These are phyloP conservation scores for Gandaritis pyraliata DNA, from an alignment of 2,888 invertebrate genomes.

Conservation along the genomic window DNA sequence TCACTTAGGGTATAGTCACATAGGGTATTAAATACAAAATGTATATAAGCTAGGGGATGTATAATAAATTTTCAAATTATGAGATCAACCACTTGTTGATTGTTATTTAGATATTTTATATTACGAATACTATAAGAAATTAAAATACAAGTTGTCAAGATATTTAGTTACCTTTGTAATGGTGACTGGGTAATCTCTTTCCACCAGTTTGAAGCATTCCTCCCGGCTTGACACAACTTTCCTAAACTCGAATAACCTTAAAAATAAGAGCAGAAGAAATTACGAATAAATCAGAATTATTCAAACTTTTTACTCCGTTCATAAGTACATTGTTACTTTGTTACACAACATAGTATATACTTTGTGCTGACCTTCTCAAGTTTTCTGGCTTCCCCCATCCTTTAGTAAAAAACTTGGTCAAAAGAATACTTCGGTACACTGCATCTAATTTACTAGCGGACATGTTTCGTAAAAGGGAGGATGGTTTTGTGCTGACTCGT, in stretches of 20 bases:
- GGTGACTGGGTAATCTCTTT: conserved; percentile 92
- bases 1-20: too few relatives aligned
- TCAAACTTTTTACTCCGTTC: conserved; percentile 14
- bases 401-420: conserved; percentile 96
- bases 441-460: conserved; percentile 88
- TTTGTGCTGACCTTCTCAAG: conserved; percentile 88
- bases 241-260: conserved; percentile 95
- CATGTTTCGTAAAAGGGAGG: conserved; percentile 68
- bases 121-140: too few relatives aligned
- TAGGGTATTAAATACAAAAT: too few relatives aligned
- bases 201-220: conserved; percentile 91
- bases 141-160: not conserved
- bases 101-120: too few relatives aligned
- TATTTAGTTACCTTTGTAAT: conserved; percentile 90
- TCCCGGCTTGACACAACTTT: conserved; percentile 94
- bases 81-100: too few relatives aligned
- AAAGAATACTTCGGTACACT: conserved; percentile 92
- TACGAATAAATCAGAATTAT: conserved; percentile 27
- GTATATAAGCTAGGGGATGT: too few relatives aligned
- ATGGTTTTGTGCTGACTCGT: conserved; percentile 41
- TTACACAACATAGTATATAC: conserved; percentile 50
- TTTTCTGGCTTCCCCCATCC: conserved; percentile 98
- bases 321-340: conserved; percentile 29
- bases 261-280: too few relatives aligned
- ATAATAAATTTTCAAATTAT: too few relatives aligned